A percentile compares a stretch with the other conserved stretches of the same genome.
Evolutionary conservation across 2,113 vertebrate species (phyloP).

Genomic region (Chaetura pelagica): DNA sequence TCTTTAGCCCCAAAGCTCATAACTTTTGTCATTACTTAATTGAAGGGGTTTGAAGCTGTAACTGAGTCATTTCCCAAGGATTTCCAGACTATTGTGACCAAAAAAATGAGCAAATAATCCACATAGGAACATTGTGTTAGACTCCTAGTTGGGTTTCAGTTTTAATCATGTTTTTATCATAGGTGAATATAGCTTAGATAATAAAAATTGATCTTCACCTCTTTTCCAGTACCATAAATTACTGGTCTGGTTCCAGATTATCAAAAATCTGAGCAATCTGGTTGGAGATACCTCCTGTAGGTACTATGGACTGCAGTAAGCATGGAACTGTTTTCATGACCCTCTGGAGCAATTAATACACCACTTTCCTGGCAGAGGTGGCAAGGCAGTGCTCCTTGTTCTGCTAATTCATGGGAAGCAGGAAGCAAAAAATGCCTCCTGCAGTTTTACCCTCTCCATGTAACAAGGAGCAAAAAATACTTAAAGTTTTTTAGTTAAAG

Average conservation of each 20-base stretch:
- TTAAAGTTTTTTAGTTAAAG: not conserved
- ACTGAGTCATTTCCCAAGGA: not conserved
- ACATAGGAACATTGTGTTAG: not conserved
- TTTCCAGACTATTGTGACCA: not conserved
- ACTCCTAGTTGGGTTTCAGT: not conserved
- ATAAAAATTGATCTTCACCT: not conserved
- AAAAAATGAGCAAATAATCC: not conserved
- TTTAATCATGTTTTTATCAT: not conserved
- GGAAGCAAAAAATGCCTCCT: not conserved
- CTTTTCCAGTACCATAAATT: not conserved
- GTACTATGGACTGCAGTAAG: not conserved
- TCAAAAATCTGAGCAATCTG: not conserved
- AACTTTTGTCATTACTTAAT: not conserved
- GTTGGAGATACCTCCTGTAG: not conserved
- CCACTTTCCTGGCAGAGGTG: not conserved
- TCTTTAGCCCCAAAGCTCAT: not conserved
- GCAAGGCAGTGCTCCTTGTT: not conserved
- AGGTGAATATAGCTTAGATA: not conserved
- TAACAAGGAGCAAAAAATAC: not conserved
- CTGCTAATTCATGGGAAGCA: not conserved
- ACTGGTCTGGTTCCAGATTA: not conserved
- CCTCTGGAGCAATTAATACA: not conserved
- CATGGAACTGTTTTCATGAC: not conserved
- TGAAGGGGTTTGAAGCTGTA: not conserved
- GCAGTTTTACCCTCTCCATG: not conserved